Evolutionary conservation across 1,140 invertebrate genomes (phyloP), one percentile per base, ranked within the genome.

Genomic region (Apis dorsata): DNA sequence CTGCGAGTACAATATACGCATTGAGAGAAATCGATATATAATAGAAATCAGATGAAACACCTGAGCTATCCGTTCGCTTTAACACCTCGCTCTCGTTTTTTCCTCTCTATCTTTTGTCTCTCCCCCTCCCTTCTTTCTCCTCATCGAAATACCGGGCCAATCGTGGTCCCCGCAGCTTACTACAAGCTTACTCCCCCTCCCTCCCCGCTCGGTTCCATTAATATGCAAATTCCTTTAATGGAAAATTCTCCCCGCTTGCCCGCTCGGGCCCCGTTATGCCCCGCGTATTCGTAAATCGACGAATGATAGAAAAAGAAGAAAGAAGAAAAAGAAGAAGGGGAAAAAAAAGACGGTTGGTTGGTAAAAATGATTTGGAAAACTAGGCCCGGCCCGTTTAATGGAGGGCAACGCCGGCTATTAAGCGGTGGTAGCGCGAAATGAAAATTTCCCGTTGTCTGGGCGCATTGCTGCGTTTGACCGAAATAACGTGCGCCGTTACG

Each of bases 201-300:
- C 5, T 0, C 68, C 34, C 21, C 19, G n/a, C 65, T 19, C 28
- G 44, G 65, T 89, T 91, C 89, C 85, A 91, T 91, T 90, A 91
- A 90, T 90, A 91, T 91, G 91, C 79, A 91, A 91, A 91, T 91
- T 90, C 89, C 74, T 83, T 83, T 91, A 91, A 91, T 91, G 90
- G 86, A 90, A 91, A 91, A 90, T 86, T 65, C 78, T 69, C 84
- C 70, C 83, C 68, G 85, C 4, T 85, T 86, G 77, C 85, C 84
- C 85, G 74, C 19, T 7, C 34, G 34, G 57, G 21, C 53, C 49
- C 49, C 49, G 11, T 66, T 68, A 28, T 89, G 83, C 73, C 73
- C 51, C 73, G 55, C 60, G 73, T 62, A 7, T 44, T 44, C 74
- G 74, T 85, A 85, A 80, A 82, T 84, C 68, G 85, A 51, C 57